Conservation (phyloP, 2,113 vertebrate genomes). For the Tretioscincus oriximinensis region DNA sequence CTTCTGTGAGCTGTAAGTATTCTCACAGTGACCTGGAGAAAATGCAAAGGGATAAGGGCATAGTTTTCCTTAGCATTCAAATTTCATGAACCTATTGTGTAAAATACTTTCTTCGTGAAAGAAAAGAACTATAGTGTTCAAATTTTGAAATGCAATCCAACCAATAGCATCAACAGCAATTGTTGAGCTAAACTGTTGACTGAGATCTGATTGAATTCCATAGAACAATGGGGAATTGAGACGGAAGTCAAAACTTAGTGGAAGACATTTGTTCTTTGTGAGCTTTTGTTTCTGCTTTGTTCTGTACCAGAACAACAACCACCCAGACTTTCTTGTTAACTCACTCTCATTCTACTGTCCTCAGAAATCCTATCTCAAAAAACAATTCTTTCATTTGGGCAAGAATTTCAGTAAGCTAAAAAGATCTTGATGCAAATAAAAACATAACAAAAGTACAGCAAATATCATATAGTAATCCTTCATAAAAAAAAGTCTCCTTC, state of each 20-base stretch:
- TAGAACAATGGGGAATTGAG: slow-evolving; percentile 2
- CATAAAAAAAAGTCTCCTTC: too few relatives aligned
- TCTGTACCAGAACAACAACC: neutral
- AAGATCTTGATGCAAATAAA: neutral
- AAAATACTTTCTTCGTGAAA: neutral
- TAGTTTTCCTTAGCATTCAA: neutral
- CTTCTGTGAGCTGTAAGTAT: neutral
- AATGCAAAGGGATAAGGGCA: neutral
- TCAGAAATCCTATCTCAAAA: neutral
- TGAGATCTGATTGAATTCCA: neutral
- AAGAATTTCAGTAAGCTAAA: neutral
- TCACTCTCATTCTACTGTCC: neutral
- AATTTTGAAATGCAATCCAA: neutral
- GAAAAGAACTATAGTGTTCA: neutral
- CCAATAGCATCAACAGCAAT: neutral
- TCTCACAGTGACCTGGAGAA: slow-evolving; percentile 11
- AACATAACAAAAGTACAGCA: neutral
- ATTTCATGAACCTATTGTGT: slow-evolving; percentile 24
- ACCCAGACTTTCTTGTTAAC: neutral
- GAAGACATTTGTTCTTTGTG: neutral
- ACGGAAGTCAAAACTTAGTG: neutral
- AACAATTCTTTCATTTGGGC: neutral
- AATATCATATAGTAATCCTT: too few relatives aligned
- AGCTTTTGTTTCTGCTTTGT: neutral
- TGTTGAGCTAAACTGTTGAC: neutral